Evolutionary conservation across 2,888 invertebrate species (phyloP).

Genomic region (Carpatolechia fugitivella): DNA sequence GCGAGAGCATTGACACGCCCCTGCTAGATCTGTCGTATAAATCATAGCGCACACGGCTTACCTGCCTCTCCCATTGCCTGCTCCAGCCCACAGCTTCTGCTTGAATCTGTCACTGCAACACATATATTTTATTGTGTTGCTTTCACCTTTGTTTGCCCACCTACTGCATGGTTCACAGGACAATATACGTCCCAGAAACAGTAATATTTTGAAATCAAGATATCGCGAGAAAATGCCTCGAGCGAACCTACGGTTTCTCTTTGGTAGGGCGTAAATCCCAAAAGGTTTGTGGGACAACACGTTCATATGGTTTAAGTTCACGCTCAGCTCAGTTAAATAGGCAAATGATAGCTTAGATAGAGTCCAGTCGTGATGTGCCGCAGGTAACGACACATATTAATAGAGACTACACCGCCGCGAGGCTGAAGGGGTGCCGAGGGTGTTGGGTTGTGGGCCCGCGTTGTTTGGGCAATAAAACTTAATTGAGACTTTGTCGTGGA

Average conservation of each 20-base stretch:
- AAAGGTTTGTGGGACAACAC: not conserved
- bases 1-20: not conserved
- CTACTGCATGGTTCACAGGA: constrained; percentile 3
- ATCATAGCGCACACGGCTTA: constrained; percentile 7
- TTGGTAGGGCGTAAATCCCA: not conserved
- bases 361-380: not conserved
- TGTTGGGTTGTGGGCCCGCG: constrained; percentile 15
- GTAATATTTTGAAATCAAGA: not conserved
- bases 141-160: constrained; percentile 12
- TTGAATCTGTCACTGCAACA: constrained; percentile 3
- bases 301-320: not conserved
- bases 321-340: constrained; percentile 1
- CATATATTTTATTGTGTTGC: constrained; percentile 6
- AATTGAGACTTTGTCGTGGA: constrained; percentile 39
- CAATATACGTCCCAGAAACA: not conserved
- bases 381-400: constrained; percentile 5
- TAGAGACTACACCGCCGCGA: not conserved
- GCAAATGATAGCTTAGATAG: not conserved
- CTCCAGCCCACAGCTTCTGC: constrained; percentile 4
- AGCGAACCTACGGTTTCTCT: not conserved
- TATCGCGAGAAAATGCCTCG: not conserved
- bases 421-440: not conserved
- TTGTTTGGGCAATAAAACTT: constrained; percentile 30
- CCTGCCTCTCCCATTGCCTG: not conserved
- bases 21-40: constrained; percentile 11